A percentile compares a stretch with the other conserved stretches of the same genome.
Conservation (phyloP, 2,888 invertebrate species). For the Quadroppia sp. region DNA sequence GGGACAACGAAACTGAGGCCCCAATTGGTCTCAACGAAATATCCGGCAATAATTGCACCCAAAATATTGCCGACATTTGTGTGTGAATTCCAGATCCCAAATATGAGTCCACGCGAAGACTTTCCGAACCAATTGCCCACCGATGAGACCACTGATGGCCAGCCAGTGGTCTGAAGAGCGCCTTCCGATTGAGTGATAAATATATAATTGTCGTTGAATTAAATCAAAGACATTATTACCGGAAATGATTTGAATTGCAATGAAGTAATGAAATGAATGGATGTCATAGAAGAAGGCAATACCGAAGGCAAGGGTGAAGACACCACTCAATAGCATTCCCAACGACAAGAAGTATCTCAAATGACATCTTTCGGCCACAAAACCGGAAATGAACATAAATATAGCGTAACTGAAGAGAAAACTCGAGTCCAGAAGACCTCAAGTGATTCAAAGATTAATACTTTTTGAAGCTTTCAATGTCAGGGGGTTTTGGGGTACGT, state of each 20-base stretch:
- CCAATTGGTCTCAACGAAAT: conserved; percentile 82
- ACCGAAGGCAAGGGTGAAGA: conserved; percentile 82
- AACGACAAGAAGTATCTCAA: conserved; percentile 81
- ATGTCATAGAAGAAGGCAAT: conserved; percentile 73
- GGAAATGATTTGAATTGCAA: conserved; percentile 63
- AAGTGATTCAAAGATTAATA: background rate
- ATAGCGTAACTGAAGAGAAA: conserved; percentile 87
- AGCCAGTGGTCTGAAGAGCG: conserved; percentile 85
- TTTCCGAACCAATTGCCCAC: conserved; percentile 93
- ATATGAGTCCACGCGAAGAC: conserved; percentile 64
- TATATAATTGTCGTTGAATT: background rate
- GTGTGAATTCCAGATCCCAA: conserved; percentile 96
- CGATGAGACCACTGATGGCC: conserved; percentile 90
- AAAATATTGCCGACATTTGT: conserved; percentile 92
- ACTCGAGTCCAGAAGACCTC: conserved; percentile 67
- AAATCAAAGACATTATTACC: conserved; percentile 32
- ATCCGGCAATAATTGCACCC: conserved; percentile 80
- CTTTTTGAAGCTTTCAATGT: background rate
- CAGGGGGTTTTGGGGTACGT: background rate
- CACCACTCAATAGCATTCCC: conserved; percentile 83
- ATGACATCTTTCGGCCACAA: conserved; percentile 86
- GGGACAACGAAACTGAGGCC: conserved; percentile 86
- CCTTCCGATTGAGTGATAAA: conserved; percentile 56
- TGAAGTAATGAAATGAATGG: conserved; percentile 74
- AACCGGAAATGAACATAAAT: conserved; percentile 84